A percentile compares a stretch with the other conserved stretches of the same genome.
These are phyloP conservation scores for Periophthalmus magnuspinnatus DNA, from an alignment of 2,797 vertebrate species.

Conservation along the genomic window DNA sequence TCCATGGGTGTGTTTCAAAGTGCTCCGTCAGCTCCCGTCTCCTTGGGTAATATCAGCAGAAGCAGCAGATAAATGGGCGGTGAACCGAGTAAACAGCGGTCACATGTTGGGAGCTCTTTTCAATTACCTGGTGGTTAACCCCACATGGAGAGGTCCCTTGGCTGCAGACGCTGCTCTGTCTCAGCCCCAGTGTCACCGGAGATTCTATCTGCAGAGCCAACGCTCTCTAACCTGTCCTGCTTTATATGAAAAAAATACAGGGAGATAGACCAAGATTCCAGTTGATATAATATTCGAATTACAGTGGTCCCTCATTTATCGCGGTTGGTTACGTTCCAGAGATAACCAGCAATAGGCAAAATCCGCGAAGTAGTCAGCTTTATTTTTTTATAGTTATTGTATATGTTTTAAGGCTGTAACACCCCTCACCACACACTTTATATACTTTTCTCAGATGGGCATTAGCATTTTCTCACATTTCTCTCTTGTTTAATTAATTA, in stretches of 20 bases:
- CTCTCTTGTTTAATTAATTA: no score
- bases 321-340: no score
- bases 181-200: slow-evolving; percentile 5
- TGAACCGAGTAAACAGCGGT: slow-evolving; percentile 76
- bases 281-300: no score
- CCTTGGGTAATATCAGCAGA: slow-evolving; percentile 66
- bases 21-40: slow-evolving; percentile 54
- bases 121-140: slow-evolving; percentile 74
- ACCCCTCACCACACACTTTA: no score
- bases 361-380: no score
- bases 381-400: no score
- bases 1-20: slow-evolving; percentile 44
- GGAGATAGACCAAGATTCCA: background rate
- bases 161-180: slow-evolving; percentile 47
- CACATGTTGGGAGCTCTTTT: slow-evolving; percentile 67
- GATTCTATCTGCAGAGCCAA: background rate
- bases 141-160: slow-evolving; percentile 47
- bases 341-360: no score
- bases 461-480: no score
- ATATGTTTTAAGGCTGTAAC: no score
- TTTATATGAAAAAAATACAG: background rate
- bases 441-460: no score
- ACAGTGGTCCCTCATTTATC: no score
- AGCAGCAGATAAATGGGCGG: slow-evolving; percentile 69
- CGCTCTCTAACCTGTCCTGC: background rate